Conservation (phyloP, 2,113 vertebrate species). For the Syngnathus typhle region DNA sequence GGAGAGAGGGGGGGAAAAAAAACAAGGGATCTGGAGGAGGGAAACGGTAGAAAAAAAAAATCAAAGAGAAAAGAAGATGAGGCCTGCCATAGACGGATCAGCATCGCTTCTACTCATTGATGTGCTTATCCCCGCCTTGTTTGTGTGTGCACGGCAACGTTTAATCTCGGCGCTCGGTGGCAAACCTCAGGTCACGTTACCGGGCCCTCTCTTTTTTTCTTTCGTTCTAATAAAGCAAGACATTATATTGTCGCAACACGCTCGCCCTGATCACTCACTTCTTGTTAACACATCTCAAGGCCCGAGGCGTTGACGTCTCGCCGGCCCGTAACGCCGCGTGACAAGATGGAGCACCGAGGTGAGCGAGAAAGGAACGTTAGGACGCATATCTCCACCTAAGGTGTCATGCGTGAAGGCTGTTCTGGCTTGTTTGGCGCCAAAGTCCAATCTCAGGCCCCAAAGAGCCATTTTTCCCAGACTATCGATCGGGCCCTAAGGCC, state of each 20-base stretch:
- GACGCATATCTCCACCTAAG: constrained; percentile 75
- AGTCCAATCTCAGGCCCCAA: constrained; percentile 79
- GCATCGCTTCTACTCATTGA: constrained; percentile 49
- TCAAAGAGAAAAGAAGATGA: constrained; percentile 68
- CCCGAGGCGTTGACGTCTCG: constrained; percentile 64
- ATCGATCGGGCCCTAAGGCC: constrained; percentile 90
- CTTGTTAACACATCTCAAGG: constrained; percentile 66
- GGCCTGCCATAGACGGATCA: constrained; percentile 67
- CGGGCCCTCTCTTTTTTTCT: not conserved
- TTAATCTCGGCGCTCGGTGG: constrained; percentile 57
- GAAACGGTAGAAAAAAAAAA: constrained; percentile 56
- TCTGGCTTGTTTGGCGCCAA: constrained; percentile 86
- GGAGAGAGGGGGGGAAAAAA: constrained; percentile 48
- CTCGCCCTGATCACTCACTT: constrained; percentile 67
- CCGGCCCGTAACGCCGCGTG: constrained; percentile 58
- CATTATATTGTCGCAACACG: constrained; percentile 56
- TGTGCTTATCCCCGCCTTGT: constrained; percentile 54
- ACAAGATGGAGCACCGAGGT: constrained; percentile 67
- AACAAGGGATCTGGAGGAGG: constrained; percentile 69
- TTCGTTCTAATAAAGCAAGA: constrained; percentile 21
- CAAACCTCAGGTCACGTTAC: constrained; percentile 65
- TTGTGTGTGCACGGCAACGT: constrained; percentile 41
- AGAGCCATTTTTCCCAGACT: constrained; percentile 88
- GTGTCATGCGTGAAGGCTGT: constrained; percentile 71
- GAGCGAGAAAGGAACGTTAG: constrained; percentile 69